Conservation (phyloP, 2,797 vertebrate species). For the Catostomus latipinnis region DNA sequence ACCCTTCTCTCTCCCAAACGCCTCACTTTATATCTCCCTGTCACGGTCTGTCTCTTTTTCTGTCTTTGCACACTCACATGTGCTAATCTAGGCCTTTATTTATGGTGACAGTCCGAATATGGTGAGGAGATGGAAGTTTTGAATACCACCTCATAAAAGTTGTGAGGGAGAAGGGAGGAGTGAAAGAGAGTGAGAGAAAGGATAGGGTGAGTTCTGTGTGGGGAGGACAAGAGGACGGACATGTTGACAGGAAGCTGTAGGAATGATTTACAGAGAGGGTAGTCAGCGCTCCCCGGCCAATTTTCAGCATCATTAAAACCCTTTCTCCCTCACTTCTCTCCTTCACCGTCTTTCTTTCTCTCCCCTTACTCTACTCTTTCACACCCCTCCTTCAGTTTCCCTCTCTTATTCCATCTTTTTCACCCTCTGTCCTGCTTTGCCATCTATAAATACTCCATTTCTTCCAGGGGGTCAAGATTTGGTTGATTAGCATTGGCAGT, state of each 20-base stretch:
- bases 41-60: constrained; percentile 63
- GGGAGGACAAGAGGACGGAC: constrained; percentile 83
- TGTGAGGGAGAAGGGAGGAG: constrained; percentile 64
- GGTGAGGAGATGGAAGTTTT: constrained; percentile 82
- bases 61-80: constrained; percentile 57
- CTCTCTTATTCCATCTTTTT: constrained; percentile 25
- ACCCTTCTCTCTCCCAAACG: constrained; percentile 45
- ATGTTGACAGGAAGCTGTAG: constrained; percentile 81
- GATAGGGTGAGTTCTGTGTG: constrained; percentile 65
- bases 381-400: constrained; percentile 15
- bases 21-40: constrained; percentile 39
- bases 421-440: background rate
- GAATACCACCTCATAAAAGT: constrained; percentile 81
- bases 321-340: constrained; percentile 59
- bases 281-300: constrained; percentile 76
- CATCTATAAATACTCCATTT: constrained; percentile 1
- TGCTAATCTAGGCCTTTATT: constrained; percentile 67
- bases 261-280: constrained; percentile 80
- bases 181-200: constrained; percentile 42
- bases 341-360: constrained; percentile 69
- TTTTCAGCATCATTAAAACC: constrained; percentile 85
- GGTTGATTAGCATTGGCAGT: too few relatives aligned
- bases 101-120: constrained; percentile 74
- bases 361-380: constrained; percentile 59
- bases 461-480: too few relatives aligned